These are phyloP conservation scores for Ceratosolen fusciceps DNA, from an alignment of 1,140 invertebrate species.

Conservation along the genomic window DNA sequence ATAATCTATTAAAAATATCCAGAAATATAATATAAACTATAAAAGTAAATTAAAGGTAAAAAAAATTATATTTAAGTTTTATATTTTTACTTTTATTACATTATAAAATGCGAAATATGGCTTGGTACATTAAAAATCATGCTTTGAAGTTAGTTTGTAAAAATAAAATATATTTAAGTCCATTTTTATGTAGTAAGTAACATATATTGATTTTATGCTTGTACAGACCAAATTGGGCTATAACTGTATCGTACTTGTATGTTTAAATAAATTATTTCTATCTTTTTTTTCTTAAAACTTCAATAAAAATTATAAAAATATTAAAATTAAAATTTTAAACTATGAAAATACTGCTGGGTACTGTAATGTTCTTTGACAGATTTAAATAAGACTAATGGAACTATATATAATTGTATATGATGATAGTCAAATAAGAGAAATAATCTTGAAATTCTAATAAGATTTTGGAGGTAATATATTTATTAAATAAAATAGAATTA, in stretches of 20 bases:
- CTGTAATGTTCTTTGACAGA: background rate
- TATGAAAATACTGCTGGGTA: constrained; percentile 14
- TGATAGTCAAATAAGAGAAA: no score
- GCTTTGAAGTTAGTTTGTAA: constrained; percentile 59
- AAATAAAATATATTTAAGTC: constrained; percentile 57
- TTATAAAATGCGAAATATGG: constrained; percentile 54
- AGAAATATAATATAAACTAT: background rate
- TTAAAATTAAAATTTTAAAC: background rate
- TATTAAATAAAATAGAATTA: constrained; percentile 26
- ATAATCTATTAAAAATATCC: background rate
- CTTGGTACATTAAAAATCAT: constrained; percentile 60
- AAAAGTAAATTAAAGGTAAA: constrained; percentile 33
- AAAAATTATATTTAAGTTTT: constrained; percentile 44
- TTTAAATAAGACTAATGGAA: no score
- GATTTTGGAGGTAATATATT: constrained; percentile 31
- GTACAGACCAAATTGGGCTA: constrained; percentile 62
- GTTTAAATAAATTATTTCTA: constrained; percentile 50
- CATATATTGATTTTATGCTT: constrained; percentile 70
- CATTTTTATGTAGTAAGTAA: constrained; percentile 65
- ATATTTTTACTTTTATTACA: constrained; percentile 49
- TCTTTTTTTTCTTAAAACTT: background rate
- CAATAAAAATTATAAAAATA: constrained; percentile 23
- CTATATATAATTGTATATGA: no score
- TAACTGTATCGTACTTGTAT: constrained; percentile 52
- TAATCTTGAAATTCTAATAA: no score